A percentile compares a stretch with the other conserved stretches of the same genome.
These are phyloP conservation scores for Polietes domitor DNA, from an alignment of 2,888 invertebrate species.

Conservation along the genomic window DNA sequence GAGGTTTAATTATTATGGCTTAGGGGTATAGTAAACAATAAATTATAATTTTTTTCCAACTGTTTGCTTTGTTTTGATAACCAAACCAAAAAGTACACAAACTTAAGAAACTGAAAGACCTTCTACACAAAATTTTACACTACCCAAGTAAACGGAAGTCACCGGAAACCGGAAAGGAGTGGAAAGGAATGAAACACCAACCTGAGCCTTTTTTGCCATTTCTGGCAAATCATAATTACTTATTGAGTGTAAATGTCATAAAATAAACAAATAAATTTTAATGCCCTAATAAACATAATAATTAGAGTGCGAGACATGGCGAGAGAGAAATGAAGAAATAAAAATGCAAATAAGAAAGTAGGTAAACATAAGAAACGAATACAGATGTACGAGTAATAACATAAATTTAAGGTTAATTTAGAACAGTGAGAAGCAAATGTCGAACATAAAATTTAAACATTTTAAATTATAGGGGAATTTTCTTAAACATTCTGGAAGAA, in stretches of 20 bases:
- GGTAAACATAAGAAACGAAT: slow-evolving; percentile 1
- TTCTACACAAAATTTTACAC: slow-evolving; percentile 34
- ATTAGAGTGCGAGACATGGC: background rate
- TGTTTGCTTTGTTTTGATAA: background rate
- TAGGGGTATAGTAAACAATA: slow-evolving; percentile 61
- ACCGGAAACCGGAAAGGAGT: slow-evolving; percentile 57
- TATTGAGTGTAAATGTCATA: slow-evolving; percentile 50
- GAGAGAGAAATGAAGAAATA: background rate
- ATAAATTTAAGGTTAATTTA: slow-evolving; percentile 1
- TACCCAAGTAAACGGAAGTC: slow-evolving; percentile 50
- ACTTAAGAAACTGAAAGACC: slow-evolving; percentile 42
- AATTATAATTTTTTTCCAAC: slow-evolving; percentile 31
- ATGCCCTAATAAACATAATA: slow-evolving; percentile 23
- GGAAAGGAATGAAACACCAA: slow-evolving; percentile 36
- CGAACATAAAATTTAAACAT: too few species aligned
- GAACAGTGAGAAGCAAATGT: background rate
- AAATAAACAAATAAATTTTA: slow-evolving; percentile 53
- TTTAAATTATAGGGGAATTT: too few species aligned
- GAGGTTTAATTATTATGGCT: slow-evolving; percentile 62
- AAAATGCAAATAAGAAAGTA: background rate
- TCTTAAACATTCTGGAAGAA: too few species aligned
- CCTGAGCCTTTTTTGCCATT: slow-evolving; percentile 5
- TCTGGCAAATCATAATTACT: slow-evolving; percentile 48
- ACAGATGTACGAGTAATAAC: too few species aligned
- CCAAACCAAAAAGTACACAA: slow-evolving; percentile 21